A percentile compares a stretch with the other conserved stretches of the same genome.
phyloP scores from a whole-genome alignment of 2,797 vertebrate species.

The Eulemur albifrons region DNA sequence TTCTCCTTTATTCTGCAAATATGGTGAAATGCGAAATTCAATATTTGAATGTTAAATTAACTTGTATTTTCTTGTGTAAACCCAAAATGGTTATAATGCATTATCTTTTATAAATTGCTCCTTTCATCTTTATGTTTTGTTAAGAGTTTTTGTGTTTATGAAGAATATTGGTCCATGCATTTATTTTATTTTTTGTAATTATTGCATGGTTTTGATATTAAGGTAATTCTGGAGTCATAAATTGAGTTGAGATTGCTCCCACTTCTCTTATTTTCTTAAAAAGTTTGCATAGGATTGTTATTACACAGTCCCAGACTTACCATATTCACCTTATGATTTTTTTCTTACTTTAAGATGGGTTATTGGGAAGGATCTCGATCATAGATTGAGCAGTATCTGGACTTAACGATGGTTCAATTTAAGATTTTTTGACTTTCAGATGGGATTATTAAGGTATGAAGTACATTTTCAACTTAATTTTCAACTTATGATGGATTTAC shows the following conservation, averaged over 20 bases:
- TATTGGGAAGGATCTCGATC: not conserved
- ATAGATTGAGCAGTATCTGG: not conserved
- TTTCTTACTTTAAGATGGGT: not conserved
- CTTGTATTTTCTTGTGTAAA: not conserved
- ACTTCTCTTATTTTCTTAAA: not conserved
- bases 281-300: not conserved
- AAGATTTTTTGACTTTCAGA: too few relatives aligned
- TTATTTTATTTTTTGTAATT: not conserved
- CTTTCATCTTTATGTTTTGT: not conserved
- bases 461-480: too few relatives aligned
- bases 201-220: not conserved
- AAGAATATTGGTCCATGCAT: not conserved
- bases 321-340: not conserved
- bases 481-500: too few relatives aligned
- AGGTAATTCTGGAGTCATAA: not conserved
- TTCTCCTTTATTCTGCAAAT: not conserved
- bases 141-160: not conserved
- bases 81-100: not conserved
- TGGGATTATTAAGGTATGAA: too few relatives aligned
- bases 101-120: not conserved
- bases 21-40: not conserved
- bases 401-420: too few relatives aligned
- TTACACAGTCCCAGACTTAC: not conserved
- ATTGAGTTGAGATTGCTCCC: not conserved
- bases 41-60: not conserved